phyloP scores from a whole-genome alignment of 2,797 vertebrate species.

The Smutsia gigantea region DNA sequence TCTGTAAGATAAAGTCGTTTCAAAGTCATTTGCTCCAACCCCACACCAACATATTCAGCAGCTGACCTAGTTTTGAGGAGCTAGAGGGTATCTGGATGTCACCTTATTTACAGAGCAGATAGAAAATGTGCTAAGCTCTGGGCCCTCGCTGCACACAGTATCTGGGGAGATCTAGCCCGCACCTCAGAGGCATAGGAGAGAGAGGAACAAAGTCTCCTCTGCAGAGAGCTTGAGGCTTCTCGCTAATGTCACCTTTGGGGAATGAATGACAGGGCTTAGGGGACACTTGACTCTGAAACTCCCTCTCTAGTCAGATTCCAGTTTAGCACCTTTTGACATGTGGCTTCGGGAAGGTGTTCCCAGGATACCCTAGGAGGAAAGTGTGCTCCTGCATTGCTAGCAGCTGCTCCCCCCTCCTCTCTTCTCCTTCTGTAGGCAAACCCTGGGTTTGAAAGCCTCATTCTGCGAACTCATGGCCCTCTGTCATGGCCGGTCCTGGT shows the following conservation, averaged over 20 bases:
- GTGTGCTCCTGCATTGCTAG: neutral
- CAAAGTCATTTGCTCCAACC: constrained; percentile 39
- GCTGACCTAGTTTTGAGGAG: constrained; percentile 77
- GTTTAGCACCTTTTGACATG: neutral
- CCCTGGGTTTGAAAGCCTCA: rapidly evolving
- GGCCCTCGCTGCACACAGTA: neutral
- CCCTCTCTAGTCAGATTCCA: neutral
- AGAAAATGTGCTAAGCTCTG: constrained; percentile 32
- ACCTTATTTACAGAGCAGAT: constrained; percentile 61
- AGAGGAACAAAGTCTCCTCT: neutral
- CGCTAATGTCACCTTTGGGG: constrained; percentile 37
- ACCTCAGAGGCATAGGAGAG: rapidly evolving
- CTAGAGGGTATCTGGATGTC: constrained; percentile 68
- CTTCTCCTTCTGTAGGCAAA: neutral
- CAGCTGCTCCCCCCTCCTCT: rapidly evolving
- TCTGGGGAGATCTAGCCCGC: constrained; percentile 53
- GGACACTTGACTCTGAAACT: constrained; percentile 1
- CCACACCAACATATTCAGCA: constrained; percentile 52
- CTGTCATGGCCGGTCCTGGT: neutral
- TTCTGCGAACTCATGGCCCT: neutral
- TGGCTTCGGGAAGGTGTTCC: neutral
- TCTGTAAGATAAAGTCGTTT: constrained; percentile 54
- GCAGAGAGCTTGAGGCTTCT: neutral
- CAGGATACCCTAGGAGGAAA: neutral
- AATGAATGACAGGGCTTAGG: constrained; percentile 33